Conservation (phyloP, 2,888 invertebrate species). For the Baronia brevicornis region DNA sequence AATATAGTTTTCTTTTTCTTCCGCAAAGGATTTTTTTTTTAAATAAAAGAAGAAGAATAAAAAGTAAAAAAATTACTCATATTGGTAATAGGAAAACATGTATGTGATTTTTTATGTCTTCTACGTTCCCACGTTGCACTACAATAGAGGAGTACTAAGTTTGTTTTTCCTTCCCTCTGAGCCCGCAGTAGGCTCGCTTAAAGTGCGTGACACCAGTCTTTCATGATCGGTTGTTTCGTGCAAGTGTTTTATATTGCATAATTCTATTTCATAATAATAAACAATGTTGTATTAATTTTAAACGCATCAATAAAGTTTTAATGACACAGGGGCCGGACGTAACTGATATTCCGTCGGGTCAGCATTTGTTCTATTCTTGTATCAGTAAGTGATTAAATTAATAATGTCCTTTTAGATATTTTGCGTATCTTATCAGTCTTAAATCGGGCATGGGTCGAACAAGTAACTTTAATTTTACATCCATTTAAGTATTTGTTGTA, state of each 20-base stretch:
- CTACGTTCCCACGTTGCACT: slow-evolving; percentile 65
- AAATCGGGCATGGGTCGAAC: slow-evolving; percentile 29
- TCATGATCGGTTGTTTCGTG: slow-evolving; percentile 43
- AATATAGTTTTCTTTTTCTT: too few species aligned
- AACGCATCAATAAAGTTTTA: slow-evolving; percentile 34
- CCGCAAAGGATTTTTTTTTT: slow-evolving; percentile 10
- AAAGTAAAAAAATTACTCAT: too few species aligned
- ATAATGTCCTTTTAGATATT: slow-evolving; percentile 15
- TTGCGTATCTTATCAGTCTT: slow-evolving; percentile 53
- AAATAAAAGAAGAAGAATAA: too few species aligned
- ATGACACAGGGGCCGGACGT: slow-evolving; percentile 42
- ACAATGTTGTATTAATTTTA: too few species aligned
- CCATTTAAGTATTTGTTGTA: slow-evolving; percentile 31
- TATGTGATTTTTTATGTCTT: slow-evolving; percentile 55
- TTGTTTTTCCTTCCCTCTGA: slow-evolving; percentile 49
- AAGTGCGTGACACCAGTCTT: too few species aligned
- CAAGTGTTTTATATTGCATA: slow-evolving; percentile 33
- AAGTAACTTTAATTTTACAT: slow-evolving; percentile 21
- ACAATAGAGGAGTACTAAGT: slow-evolving; percentile 59
- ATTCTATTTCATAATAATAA: too few species aligned
- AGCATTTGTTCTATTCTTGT: slow-evolving; percentile 28
- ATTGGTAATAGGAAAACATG: too few species aligned
- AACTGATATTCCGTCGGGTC: slow-evolving; percentile 47
- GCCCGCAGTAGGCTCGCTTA: slow-evolving; percentile 57
- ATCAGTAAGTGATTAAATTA: slow-evolving; percentile 10